A percentile compares a stretch with the other conserved stretches of the same genome.
Conservation (phyloP, 1,140 invertebrate species). For the Whitmania pigra region DNA sequence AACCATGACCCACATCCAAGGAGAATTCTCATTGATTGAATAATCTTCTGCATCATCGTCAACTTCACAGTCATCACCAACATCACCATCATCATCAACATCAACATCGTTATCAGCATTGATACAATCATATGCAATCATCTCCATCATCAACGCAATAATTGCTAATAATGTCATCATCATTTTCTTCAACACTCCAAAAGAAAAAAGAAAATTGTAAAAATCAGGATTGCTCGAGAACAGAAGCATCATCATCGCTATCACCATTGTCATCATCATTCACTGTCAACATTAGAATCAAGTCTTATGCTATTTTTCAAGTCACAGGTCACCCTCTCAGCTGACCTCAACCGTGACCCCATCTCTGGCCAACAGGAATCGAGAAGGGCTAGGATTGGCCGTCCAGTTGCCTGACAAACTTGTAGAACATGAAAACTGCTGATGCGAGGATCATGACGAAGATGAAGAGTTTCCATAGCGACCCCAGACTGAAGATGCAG, state of each 20-base stretch:
- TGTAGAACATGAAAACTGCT: neutral
- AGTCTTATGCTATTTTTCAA: no score
- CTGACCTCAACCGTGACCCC: no score
- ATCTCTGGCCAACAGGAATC: no score
- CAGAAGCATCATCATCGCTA: neutral
- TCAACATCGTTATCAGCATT: neutral
- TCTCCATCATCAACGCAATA: neutral
- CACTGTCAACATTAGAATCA: neutral
- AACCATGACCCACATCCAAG: no score
- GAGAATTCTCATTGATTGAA: no score
- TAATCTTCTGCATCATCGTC: neutral
- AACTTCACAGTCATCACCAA: neutral
- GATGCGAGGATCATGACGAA: neutral
- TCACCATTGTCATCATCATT: neutral
- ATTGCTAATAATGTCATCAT: neutral
- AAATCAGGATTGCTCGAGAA: no score
- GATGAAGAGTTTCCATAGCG: conserved; percentile 4
- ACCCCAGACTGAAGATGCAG: neutral
- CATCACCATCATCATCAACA: neutral
- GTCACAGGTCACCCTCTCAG: no score
- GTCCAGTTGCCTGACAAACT: neutral
- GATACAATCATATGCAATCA: neutral
- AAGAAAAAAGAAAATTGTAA: no score
- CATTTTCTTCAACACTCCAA: no score
- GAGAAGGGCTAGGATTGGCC: neutral